Base-by-base conservation (phyloP, 1,140 invertebrate genomes). In the Lepidotrigona ventralis region DNA sequence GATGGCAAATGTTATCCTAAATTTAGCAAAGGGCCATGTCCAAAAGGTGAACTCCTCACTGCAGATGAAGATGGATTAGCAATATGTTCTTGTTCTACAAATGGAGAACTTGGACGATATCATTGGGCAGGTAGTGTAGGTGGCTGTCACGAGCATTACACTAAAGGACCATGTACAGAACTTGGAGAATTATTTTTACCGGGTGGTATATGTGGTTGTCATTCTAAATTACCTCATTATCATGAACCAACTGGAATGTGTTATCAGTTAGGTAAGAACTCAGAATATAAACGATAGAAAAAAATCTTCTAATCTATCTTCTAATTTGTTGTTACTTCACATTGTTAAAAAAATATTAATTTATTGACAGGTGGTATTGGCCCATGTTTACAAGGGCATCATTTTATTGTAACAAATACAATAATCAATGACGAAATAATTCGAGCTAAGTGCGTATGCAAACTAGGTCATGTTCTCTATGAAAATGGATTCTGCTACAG, bases 111-210 rank as follows among this genome's bases (percentile, higher is more conserved):
- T 53, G 89, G 91, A 23, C 88, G 92, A 17, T 95, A 95, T 83
- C 94, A 93, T 56, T 96, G 95, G 93, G 86, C 90, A 9, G 89
- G 93, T 0, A 91, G 89, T 11, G 95, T 95, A 53, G 95, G 95
- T 14, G 95, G 96, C 8, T 98, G 97, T 89, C 96, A 97, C 87
- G 96, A 97, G 86, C 96, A 97, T 90, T 97, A 96, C 88, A 96
- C 96, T 0, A 95, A 95, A 85, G 97, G 97, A 2, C 97, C 97
- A 9, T 98, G 97, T 90, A 95, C 95, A 56, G 95, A 96, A 90
- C 94, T 94, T 4, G 97, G 97, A 0, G 95, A 96, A 90, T 92
- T 98, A 63, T 97, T 97, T 91, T 91, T 98, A 77, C 97, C 97
- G 0, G 96, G 96, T 12, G 95, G 95, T 1, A 93, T 92, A 8